phyloP scores from a whole-genome alignment of 2,113 vertebrate genomes.

The Piprites chloris region DNA sequence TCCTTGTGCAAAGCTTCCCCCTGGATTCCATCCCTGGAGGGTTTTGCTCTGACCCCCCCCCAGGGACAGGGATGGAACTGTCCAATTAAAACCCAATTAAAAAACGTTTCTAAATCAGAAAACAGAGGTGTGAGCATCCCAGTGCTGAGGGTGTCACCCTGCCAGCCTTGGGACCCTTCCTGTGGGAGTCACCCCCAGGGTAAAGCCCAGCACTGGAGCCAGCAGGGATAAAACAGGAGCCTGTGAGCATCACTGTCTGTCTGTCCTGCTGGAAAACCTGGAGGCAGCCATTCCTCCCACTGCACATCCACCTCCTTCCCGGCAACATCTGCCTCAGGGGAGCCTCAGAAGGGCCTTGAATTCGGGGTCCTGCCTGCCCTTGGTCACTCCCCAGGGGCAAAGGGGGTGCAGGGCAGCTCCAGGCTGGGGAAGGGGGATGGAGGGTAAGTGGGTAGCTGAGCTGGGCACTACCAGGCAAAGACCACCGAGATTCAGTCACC shows the following conservation, averaged over 20 bases:
- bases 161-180: neutral
- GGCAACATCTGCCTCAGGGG: fast-evolving
- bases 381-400: neutral
- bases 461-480: too few species aligned
- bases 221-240: neutral
- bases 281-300: neutral
- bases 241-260: neutral
- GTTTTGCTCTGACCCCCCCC: neutral
- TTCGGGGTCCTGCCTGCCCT: neutral
- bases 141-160: neutral
- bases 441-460: neutral
- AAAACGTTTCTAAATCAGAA: neutral
- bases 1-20: neutral
- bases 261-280: neutral
- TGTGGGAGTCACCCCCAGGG: neutral
- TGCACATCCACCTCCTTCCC: neutral
- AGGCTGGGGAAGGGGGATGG: neutral
- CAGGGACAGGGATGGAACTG: neutral
- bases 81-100: neutral
- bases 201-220: neutral
- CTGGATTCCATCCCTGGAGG: neutral
- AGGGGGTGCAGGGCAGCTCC: neutral
- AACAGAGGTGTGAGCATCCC: neutral
- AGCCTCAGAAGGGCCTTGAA: neutral
- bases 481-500: neutral